Percentiles rank a stretch among this genome's conserved stretches.
Evolutionary conservation across 2,888 invertebrate genomes (phyloP).

Genomic region (Dysmachus trigonus): DNA sequence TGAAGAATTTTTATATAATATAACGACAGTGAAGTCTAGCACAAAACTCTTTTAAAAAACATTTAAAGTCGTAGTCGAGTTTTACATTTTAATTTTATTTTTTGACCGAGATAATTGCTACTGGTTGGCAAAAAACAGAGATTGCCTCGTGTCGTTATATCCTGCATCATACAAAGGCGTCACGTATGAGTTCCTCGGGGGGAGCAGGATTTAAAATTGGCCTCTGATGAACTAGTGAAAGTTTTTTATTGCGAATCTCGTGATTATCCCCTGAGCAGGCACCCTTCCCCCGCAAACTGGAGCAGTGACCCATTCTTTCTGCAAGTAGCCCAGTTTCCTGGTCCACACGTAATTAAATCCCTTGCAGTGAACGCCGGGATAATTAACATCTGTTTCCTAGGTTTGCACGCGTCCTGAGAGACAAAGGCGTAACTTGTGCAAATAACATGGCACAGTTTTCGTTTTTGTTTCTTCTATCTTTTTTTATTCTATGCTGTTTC

Average conservation of each 20-base stretch:
- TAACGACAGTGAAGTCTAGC: too few species aligned
- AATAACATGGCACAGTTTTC: not conserved
- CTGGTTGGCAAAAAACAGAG: not conserved
- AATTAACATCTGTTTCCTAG: constrained; percentile 24
- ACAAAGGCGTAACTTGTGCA: constrained; percentile 5
- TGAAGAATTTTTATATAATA: too few species aligned
- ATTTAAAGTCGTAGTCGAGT: too few species aligned
- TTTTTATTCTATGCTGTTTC: not conserved
- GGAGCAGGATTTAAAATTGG: not conserved
- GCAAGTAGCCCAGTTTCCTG: not conserved
- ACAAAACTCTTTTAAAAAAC: too few species aligned
- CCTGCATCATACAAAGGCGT: not conserved
- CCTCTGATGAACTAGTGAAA: not conserved
- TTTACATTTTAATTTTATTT: too few species aligned
- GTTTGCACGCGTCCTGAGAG: not conserved
- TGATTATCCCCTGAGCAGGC: not conserved
- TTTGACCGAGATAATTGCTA: not conserved
- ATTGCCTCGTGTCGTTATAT: not conserved
- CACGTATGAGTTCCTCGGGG: not conserved
- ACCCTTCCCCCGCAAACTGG: not conserved
- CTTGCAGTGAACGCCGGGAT: not conserved
- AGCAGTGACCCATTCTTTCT: not conserved
- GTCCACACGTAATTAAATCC: constrained; percentile 19
- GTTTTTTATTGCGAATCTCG: not conserved
- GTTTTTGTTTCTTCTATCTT: not conserved